phyloP scores from a whole-genome alignment of 2,888 invertebrate genomes.

The Drosophila paucipuncta region DNA sequence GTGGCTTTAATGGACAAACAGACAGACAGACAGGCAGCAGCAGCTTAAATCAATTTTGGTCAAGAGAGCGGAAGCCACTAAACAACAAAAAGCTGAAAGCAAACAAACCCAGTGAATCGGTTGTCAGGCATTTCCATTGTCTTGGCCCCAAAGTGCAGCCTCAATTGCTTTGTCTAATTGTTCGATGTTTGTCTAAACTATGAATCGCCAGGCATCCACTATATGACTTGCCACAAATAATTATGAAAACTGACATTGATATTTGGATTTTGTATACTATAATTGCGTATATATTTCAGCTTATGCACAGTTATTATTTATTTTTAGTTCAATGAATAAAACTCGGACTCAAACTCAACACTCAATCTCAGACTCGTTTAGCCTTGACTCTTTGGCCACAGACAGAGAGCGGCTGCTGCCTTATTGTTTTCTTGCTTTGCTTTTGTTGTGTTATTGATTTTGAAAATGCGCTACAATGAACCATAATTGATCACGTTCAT shows the following conservation, averaged over 20 bases:
- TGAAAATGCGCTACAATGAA: conserved; percentile 75
- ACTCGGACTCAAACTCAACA: conserved; percentile 34
- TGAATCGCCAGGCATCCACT: not conserved
- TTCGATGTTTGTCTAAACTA: conserved; percentile 17
- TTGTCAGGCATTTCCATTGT: conserved; percentile 42
- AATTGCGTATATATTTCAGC: conserved; percentile 62
- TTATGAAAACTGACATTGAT: conserved; percentile 50
- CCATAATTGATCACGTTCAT: conserved; percentile 81
- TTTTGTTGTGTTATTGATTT: conserved; percentile 70
- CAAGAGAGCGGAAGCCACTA: conserved; percentile 57
- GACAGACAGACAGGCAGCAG: not conserved
- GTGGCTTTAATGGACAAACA: not conserved
- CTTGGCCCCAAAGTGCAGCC: conserved; percentile 42
- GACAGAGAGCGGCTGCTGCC: conserved; percentile 17
- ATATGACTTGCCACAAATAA: conserved; percentile 40
- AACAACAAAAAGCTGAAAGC: conserved; percentile 27
- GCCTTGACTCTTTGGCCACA: conserved; percentile 70
- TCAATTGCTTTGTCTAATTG: conserved; percentile 30
- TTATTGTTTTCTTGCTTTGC: conserved; percentile 36
- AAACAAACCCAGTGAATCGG: conserved; percentile 42
- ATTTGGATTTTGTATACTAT: conserved; percentile 68
- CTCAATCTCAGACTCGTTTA: conserved; percentile 35
- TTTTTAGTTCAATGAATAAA: conserved; percentile 59
- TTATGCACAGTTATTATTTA: conserved; percentile 75
- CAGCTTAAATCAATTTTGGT: conserved; percentile 16